A percentile compares a stretch with the other conserved stretches of the same genome.
Conservation (phyloP, 2,797 vertebrate species). For the Notolepis coatsorum region DNA sequence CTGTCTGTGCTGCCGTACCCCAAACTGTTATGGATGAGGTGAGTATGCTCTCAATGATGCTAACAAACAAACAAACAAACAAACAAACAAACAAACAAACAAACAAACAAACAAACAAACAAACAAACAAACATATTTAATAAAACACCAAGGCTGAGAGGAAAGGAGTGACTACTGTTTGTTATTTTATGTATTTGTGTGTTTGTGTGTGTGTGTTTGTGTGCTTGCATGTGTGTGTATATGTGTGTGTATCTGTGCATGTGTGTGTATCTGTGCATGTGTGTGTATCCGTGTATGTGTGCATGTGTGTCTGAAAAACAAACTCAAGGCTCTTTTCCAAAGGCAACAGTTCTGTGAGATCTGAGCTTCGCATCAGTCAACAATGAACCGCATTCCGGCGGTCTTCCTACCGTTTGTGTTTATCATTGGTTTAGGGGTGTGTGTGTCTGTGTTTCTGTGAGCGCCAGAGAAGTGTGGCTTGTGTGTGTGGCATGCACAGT, state of each 20-base stretch:
- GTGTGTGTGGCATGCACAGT: constrained; percentile 12
- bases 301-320: constrained; percentile 19
- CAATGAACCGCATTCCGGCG: constrained; percentile 44
- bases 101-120: no score
- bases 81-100: no score
- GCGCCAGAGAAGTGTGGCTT: not conserved
- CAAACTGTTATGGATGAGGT: no score
- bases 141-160: constrained; percentile 51
- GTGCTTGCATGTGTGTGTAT: no score
- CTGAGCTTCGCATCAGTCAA: constrained; percentile 49
- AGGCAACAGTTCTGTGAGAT: constrained; percentile 46
- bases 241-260: no score
- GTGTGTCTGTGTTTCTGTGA: not conserved
- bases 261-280: no score
- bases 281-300: constrained; percentile 42
- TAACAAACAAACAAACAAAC: no score
- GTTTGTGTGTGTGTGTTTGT: not conserved
- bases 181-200: constrained; percentile 45
- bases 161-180: constrained; percentile 47
- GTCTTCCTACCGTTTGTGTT: constrained; percentile 10
- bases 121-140: constrained; percentile 65
- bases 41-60: no score
- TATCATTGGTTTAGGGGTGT: not conserved
- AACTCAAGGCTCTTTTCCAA: constrained; percentile 14
- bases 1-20: no score